Conservation (phyloP, 2,113 vertebrate genomes). For the Rhabdomys dilectus region DNA sequence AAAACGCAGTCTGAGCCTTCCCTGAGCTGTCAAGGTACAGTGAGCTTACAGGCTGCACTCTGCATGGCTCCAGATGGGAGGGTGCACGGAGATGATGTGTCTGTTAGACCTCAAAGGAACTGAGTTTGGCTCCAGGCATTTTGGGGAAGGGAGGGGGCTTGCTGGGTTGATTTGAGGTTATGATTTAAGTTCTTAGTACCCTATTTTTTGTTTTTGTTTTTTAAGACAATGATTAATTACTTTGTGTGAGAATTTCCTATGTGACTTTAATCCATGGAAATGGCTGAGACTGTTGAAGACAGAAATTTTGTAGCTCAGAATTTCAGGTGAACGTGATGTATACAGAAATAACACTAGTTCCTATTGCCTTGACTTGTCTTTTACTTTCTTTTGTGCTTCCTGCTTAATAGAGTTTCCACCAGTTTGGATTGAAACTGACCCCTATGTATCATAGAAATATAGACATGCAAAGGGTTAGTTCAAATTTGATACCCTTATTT, state of each 20-base stretch:
- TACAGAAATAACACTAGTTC: fast-evolving
- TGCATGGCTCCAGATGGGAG: constrained; percentile 63
- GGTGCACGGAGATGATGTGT: neutral
- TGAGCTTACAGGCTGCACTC: neutral
- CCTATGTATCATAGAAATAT: neutral
- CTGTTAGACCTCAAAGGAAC: neutral
- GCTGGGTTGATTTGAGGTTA: neutral
- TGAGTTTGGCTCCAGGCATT: fast-evolving
- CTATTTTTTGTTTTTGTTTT: neutral
- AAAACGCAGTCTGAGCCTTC: constrained; percentile 95
- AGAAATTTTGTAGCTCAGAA: neutral
- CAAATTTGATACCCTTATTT: neutral
- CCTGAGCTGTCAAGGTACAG: constrained; percentile 94
- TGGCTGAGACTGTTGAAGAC: neutral
- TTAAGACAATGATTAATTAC: neutral
- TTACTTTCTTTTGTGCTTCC: neutral
- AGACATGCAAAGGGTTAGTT: neutral
- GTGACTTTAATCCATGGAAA: neutral
- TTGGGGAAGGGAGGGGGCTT: fast-evolving
- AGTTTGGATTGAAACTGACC: neutral
- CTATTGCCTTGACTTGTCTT: neutral
- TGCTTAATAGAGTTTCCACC: neutral
- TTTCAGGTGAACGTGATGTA: neutral
- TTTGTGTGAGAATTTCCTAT: neutral
- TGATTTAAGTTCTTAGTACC: neutral